Evolutionary conservation across 2,888 invertebrate genomes (phyloP).

Genomic region (Netelia fuscicornis): DNA sequence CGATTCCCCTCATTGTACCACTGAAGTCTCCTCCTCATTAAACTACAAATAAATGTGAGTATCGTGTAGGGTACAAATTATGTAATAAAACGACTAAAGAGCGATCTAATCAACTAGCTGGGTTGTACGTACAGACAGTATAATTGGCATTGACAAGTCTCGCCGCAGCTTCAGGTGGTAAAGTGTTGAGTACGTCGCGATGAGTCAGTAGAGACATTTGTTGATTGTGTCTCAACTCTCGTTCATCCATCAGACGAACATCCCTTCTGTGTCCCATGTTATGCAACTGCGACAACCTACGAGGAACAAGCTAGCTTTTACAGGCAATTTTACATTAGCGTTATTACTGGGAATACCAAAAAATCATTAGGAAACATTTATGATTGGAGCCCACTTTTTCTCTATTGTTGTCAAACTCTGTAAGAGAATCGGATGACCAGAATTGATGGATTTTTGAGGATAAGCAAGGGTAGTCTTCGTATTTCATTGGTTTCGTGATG

Average conservation of each 20-base stretch:
- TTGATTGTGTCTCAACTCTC: constrained; percentile 89
- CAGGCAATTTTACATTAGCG: constrained; percentile 33
- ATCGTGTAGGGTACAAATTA: background rate
- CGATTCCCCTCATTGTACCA: too few species aligned
- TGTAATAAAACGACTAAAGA: constrained; percentile 18
- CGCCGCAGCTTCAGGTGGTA: constrained; percentile 91
- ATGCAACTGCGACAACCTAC: constrained; percentile 91
- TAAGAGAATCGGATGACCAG: background rate
- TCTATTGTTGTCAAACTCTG: constrained; percentile 37
- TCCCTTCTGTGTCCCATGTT: constrained; percentile 91
- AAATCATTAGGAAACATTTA: constrained; percentile 13
- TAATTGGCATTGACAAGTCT: constrained; percentile 91
- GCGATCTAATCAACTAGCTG: constrained; percentile 28
- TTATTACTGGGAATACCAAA: background rate
- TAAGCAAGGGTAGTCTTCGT: constrained; percentile 20
- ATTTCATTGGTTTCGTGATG: background rate
- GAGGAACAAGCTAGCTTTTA: constrained; percentile 75
- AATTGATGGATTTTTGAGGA: constrained; percentile 16
- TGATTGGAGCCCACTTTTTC: constrained; percentile 46
- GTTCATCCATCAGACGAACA: constrained; percentile 91
- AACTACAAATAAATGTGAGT: background rate
- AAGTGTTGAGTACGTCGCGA: constrained; percentile 89
- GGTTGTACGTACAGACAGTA: constrained; percentile 89
- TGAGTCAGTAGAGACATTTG: constrained; percentile 91
- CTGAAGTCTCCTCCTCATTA: background rate